A percentile compares a stretch with the other conserved stretches of the same genome.
Conservation (phyloP, 1,140 invertebrate genomes). For the Neocloeon triangulifer region DNA sequence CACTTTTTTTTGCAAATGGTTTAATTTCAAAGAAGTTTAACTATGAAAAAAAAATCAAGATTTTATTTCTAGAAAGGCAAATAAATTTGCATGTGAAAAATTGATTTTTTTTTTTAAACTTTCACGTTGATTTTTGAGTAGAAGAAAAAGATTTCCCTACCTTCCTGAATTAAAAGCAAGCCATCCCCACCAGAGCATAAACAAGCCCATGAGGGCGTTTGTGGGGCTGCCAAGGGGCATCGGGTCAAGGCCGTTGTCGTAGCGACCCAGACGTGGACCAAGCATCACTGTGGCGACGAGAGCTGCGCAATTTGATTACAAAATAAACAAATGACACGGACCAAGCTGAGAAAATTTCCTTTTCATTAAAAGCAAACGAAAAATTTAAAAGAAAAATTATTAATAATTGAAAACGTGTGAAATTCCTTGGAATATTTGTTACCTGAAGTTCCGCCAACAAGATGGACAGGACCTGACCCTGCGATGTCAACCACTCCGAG, state of each 20-base stretch:
- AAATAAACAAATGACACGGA: not conserved
- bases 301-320: slow-evolving; percentile 16
- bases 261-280: slow-evolving; percentile 25
- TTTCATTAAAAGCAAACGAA: too few relatives aligned
- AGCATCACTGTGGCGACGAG: slow-evolving; percentile 28
- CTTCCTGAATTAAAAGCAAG: slow-evolving; percentile 24
- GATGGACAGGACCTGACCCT: slow-evolving; percentile 27
- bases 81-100: too few relatives aligned
- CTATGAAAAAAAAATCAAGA: too few relatives aligned
- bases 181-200: slow-evolving; percentile 33
- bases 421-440: too few relatives aligned
- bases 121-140: too few relatives aligned
- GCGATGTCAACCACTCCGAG: slow-evolving; percentile 26
- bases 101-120: too few relatives aligned
- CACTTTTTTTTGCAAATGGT: too few relatives aligned
- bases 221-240: slow-evolving; percentile 25
- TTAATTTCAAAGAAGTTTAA: not conserved
- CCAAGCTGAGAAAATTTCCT: too few relatives aligned
- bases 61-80: too few relatives aligned
- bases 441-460: slow-evolving; percentile 28
- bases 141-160: slow-evolving; percentile 6
- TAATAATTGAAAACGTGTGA: too few relatives aligned
- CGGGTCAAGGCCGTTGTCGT: slow-evolving; percentile 19
- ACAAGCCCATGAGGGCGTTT: slow-evolving; percentile 26
- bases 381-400: too few relatives aligned